These are phyloP conservation scores for Sebastes kiyomatsui DNA, from an alignment of 2,797 vertebrate genomes.

Conservation along the genomic window DNA sequence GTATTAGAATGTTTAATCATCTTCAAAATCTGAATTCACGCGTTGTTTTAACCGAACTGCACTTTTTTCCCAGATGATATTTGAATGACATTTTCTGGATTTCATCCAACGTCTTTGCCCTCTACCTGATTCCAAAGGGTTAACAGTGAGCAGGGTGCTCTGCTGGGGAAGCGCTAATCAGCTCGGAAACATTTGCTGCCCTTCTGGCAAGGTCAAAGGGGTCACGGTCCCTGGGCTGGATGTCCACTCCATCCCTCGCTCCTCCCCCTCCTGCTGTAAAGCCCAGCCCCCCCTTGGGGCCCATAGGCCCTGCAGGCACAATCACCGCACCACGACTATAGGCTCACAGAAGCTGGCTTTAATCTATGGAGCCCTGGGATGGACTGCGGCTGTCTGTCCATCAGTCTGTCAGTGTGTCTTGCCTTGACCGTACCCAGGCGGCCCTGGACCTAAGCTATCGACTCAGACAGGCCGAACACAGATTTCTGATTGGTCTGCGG, in stretches of 20 bases:
- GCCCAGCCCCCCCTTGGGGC: constrained; percentile 72
- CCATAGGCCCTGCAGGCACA: constrained; percentile 81
- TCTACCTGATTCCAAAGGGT: constrained; percentile 63
- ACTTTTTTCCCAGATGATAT: background rate
- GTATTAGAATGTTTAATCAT: background rate
- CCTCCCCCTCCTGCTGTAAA: constrained; percentile 63
- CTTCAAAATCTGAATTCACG: background rate
- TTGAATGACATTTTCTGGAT: constrained; percentile 49
- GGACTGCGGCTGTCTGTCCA: constrained; percentile 72
- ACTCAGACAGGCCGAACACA: constrained; percentile 49
- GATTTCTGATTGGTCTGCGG: constrained; percentile 69
- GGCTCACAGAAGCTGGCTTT: constrained; percentile 77
- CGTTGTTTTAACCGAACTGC: background rate
- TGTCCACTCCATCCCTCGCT: constrained; percentile 75
- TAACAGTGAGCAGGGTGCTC: constrained; percentile 58
- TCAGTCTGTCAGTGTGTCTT: constrained; percentile 66
- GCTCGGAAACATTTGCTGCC: constrained; percentile 86
- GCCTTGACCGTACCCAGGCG: constrained; percentile 61
- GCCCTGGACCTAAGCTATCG: constrained; percentile 60
- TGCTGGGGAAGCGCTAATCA: constrained; percentile 83
- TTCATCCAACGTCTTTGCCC: constrained; percentile 18
- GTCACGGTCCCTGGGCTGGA: constrained; percentile 83
- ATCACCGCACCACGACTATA: constrained; percentile 73
- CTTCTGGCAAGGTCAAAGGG: constrained; percentile 87
- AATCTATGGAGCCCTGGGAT: constrained; percentile 76